Evolutionary conservation across 2,888 invertebrate genomes (phyloP).

Genomic region (Platypus cylindrus): DNA sequence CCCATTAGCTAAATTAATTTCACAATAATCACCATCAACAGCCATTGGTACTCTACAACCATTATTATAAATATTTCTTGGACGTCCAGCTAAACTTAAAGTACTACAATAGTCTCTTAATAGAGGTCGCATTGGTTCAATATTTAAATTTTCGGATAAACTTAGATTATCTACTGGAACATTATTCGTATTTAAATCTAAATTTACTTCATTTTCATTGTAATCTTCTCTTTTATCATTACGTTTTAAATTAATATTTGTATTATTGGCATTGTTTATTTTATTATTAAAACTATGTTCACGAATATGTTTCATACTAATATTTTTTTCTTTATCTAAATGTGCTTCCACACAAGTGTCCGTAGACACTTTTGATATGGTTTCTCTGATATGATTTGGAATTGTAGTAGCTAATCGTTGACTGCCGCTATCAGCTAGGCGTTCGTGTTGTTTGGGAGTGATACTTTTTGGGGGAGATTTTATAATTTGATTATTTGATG

Average conservation of each 20-base stretch:
- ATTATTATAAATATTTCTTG: constrained; percentile 29
- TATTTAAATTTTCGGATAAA: constrained; percentile 34
- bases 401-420: constrained; percentile 14
- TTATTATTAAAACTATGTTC: constrained; percentile 8
- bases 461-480: too few species aligned
- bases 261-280: constrained; percentile 1
- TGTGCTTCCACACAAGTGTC: constrained; percentile 2
- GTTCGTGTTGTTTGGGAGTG: constrained; percentile 5
- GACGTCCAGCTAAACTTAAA: constrained; percentile 54
- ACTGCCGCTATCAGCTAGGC: constrained; percentile 2
- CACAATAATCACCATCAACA: constrained; percentile 50
- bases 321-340: constrained; percentile 55
- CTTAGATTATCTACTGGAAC: not conserved
- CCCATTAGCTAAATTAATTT: constrained; percentile 56
- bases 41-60: too few species aligned
- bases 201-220: not conserved
- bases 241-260: constrained; percentile 4
- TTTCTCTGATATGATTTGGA: constrained; percentile 16
- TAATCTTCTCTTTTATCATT: not conserved
- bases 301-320: constrained; percentile 36
- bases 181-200: not conserved
- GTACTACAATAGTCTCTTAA: constrained; percentile 63
- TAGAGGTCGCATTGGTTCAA: constrained; percentile 87
- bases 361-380: constrained; percentile 10
- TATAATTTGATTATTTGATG: constrained; percentile 3